phyloP scores from a whole-genome alignment of 2,797 vertebrate genomes.

The Meriones psammophilus region DNA sequence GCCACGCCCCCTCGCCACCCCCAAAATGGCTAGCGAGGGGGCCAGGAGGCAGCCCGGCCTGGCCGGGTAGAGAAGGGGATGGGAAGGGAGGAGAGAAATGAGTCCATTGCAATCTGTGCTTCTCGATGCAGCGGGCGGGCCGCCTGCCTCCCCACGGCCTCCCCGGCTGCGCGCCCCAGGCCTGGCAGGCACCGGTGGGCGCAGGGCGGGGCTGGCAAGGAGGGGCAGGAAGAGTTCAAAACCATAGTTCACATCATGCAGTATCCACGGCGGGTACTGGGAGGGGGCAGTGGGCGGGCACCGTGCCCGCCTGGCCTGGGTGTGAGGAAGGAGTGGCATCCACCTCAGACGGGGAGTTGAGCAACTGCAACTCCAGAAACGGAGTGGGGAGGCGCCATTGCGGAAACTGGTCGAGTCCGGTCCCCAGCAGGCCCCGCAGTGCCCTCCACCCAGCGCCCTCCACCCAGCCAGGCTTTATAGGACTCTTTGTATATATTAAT shows the following conservation, averaged over 20 bases:
- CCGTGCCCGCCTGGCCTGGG: conserved; percentile 59
- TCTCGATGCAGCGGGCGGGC: conserved; percentile 79
- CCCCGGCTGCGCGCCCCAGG: conserved; percentile 8
- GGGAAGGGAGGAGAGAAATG: neutral
- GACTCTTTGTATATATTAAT: conserved; percentile 84
- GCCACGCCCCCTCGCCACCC: conserved; percentile 73
- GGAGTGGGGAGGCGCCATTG: neutral
- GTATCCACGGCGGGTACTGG: conserved; percentile 75
- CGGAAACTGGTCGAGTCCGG: conserved; percentile 13
- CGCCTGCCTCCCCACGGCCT: conserved; percentile 52
- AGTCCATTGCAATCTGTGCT: conserved; percentile 83
- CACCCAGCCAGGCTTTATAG: conserved; percentile 75
- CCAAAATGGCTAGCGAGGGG: conserved; percentile 63
- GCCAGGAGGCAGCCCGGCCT: conserved; percentile 63
- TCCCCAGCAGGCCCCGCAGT: conserved; percentile 56
- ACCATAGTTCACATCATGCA: conserved; percentile 84
- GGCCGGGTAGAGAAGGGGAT: conserved; percentile 41
- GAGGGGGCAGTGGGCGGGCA: neutral
- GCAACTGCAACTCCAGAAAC: conserved; percentile 52
- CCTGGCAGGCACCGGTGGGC: conserved; percentile 39
- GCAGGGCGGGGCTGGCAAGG: conserved; percentile 44
- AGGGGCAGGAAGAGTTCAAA: conserved; percentile 75
- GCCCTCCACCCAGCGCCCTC: conserved; percentile 48
- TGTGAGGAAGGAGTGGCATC: neutral
- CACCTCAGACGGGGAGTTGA: conserved; percentile 19